Conservation (phyloP, 2,797 vertebrate genomes). For the Anguilla pacifica region DNA sequence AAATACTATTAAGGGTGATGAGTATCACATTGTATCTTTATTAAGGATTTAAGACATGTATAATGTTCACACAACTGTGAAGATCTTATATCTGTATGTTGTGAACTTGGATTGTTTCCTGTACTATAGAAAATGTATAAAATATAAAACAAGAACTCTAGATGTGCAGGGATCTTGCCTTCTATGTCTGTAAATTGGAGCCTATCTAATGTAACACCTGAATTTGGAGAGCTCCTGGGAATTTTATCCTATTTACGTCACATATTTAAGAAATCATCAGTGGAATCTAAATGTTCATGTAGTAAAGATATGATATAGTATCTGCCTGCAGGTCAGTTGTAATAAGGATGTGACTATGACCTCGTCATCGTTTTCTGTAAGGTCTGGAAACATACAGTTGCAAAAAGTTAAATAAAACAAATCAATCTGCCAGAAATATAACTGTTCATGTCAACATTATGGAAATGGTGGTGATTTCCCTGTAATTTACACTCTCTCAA, state of each 20-base stretch:
- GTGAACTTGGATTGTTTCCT: conserved; percentile 77
- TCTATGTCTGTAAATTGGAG: conserved; percentile 78
- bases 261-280: conserved; percentile 76
- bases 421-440: background rate
- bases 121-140: conserved; percentile 78
- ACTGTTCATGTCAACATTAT: background rate
- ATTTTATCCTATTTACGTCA: conserved; percentile 73
- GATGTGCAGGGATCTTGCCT: conserved; percentile 83
- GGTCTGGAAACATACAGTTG: conserved; percentile 53
- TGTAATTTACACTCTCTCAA: background rate
- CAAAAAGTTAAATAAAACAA: conserved; percentile 18
- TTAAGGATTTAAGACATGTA: conserved; percentile 64
- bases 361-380: conserved; percentile 73
- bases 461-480: background rate
- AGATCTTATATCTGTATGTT: conserved; percentile 80
- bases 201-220: conserved; percentile 66
- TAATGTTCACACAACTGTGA: conserved; percentile 86
- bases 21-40: conserved; percentile 37
- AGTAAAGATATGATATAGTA: conserved; percentile 75
- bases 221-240: conserved; percentile 73
- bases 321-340: conserved; percentile 82
- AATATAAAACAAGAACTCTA: conserved; percentile 63
- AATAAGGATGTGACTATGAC: conserved; percentile 75
- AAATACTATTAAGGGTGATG: conserved; percentile 68
- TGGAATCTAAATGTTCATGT: conserved; percentile 79